Evolutionary conservation across 53 echinoderm and acorn worm genomes (phyloP), one percentile per base, ranked within the genome.

Genomic region (Mesocentrotus franciscanus): DNA sequence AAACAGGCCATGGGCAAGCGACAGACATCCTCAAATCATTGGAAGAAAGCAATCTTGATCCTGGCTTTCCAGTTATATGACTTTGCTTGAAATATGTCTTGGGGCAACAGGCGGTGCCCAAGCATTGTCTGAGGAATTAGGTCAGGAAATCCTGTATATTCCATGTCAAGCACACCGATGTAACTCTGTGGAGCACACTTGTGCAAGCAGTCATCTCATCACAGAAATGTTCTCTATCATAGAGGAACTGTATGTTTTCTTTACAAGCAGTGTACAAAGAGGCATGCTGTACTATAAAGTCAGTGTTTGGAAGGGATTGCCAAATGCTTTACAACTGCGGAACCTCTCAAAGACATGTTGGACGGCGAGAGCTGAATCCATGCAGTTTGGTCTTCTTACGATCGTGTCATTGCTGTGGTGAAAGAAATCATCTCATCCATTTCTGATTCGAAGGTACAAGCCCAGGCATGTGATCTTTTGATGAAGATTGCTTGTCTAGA

Each of bases 51-150:
- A 30, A 85, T 85, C 85, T 85, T 85, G 85, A 91, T 60, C 32
- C 56, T 91, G 91, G 91, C 26, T 22, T 91, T 91, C 66, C 4
- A 91, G 61, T 91, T 9, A 20, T 91, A 91, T 91, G 91, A 91
- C 27, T 61, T 26, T 61, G 26, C 61, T 33, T 91, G 64, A 33
- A 91, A 60, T 35, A 91, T 61, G 32, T 59, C 91, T 30, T 30
- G 61, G 66, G 26, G 11, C 61, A 61, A 91, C 30, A 61, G 33
- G 16, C 16, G 90, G 61, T 61, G 61, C 61, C 61, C 61, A 61
- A 10, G 61, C 61, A 61, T 16, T 64, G 64, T 64, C 64, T 18
- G 64, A 64, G 64, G 64, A 64, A 64, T 7, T 64, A 18, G 64
- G 64, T 18, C 0, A 16, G 64, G 64, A 64, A 64, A 64, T 18